These are phyloP conservation scores for Saccostrea echinata DNA, from an alignment of 1,140 invertebrate genomes.

Conservation along the genomic window DNA sequence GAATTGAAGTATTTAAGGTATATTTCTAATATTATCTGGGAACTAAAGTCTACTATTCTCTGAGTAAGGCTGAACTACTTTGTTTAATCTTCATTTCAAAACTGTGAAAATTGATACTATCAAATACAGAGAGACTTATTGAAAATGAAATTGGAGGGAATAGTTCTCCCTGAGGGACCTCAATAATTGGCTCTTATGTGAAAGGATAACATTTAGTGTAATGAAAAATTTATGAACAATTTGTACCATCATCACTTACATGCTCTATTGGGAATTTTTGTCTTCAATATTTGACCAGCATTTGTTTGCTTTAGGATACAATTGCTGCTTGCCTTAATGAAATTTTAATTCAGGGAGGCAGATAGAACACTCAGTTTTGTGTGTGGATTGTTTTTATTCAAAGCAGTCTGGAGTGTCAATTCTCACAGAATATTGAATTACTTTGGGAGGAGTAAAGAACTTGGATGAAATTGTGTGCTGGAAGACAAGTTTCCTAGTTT, in stretches of 20 bases:
- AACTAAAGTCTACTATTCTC: too few relatives aligned
- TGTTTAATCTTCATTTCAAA: too few relatives aligned
- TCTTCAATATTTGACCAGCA: constrained; percentile 13
- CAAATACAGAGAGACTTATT: background rate
- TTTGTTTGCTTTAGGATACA: background rate
- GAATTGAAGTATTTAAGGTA: too few relatives aligned
- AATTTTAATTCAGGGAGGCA: background rate
- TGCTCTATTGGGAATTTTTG: background rate
- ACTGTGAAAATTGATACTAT: background rate
- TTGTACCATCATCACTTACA: constrained; percentile 3
- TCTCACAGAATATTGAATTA: too few relatives aligned
- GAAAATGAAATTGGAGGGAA: background rate
- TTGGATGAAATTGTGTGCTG: too few relatives aligned
- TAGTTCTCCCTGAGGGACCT: background rate
- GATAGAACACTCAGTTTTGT: background rate
- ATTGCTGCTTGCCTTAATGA: background rate
- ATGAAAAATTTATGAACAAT: constrained; percentile 31
- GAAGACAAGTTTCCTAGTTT: too few relatives aligned
- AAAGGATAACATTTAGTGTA: constrained; percentile 1
- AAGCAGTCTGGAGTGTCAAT: too few relatives aligned
- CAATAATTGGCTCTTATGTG: constrained; percentile 6
- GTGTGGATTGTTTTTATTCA: too few relatives aligned
- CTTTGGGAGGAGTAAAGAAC: too few relatives aligned
- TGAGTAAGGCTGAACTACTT: too few relatives aligned
- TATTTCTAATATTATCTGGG: too few relatives aligned